These are phyloP conservation scores for Camelus bactrianus DNA, from an alignment of 2,113 vertebrate genomes.

Conservation along the genomic window DNA sequence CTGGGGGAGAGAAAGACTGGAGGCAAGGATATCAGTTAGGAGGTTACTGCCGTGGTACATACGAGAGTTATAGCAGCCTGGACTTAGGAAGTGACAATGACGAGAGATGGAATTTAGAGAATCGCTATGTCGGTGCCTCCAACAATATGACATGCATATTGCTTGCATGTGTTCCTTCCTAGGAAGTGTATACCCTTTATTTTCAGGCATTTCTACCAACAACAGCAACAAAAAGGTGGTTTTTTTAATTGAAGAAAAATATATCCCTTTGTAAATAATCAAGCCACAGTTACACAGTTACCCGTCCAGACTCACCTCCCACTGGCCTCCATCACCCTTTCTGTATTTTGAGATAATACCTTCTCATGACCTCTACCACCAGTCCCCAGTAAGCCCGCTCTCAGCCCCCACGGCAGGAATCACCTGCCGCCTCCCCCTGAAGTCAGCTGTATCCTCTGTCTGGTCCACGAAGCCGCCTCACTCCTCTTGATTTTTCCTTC, in stretches of 20 bases:
- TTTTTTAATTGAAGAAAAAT: not conserved
- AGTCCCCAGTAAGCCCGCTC: not conserved
- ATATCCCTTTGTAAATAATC: not conserved
- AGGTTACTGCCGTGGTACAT: not conserved
- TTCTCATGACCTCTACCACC: not conserved
- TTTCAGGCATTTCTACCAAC: not conserved
- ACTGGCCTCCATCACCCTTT: not conserved
- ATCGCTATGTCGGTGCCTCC: not conserved
- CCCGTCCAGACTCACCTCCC: not conserved
- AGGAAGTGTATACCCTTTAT: not conserved
- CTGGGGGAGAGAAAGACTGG: not conserved
- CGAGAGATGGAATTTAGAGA: not conserved
- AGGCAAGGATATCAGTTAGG: not conserved
- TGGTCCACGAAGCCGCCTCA: not conserved
- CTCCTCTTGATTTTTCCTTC: not conserved
- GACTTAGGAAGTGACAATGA: not conserved
- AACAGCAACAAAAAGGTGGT: not conserved
- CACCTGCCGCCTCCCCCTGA: not conserved
- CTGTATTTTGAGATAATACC: not conserved
- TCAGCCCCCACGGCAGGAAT: not conserved
- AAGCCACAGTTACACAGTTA: not conserved
- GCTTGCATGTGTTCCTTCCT: not conserved
- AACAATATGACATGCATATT: not conserved
- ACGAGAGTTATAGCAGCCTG: not conserved
- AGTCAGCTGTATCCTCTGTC: not conserved